Percentiles rank a stretch among this genome's conserved stretches.
Conservation (phyloP, 2,113 vertebrate species). For the Epinephelus lanceolatus region DNA sequence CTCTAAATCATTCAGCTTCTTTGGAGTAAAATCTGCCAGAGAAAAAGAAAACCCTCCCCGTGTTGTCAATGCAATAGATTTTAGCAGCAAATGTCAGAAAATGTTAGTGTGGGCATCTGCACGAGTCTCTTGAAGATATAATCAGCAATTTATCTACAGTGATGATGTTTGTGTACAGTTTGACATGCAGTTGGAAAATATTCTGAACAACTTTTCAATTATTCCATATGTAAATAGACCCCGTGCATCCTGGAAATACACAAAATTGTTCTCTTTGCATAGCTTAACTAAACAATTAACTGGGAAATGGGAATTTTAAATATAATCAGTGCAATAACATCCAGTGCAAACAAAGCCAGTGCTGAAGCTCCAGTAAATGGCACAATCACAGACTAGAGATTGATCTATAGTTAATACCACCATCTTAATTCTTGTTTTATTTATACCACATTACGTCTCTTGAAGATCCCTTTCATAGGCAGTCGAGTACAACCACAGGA, state of each 20-base stretch:
- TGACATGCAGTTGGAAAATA: neutral
- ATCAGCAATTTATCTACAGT: neutral
- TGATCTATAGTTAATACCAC: slow-evolving; percentile 6
- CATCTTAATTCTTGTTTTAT: slow-evolving; percentile 7
- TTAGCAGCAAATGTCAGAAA: slow-evolving; percentile 32
- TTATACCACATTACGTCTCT: slow-evolving; percentile 4
- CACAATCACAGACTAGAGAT: neutral
- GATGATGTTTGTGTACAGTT: slow-evolving; percentile 13
- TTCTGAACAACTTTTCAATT: neutral
- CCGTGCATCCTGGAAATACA: neutral
- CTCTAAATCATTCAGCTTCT: neutral
- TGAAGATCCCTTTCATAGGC: slow-evolving; percentile 17
- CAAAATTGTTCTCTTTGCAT: neutral
- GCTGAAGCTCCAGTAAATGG: slow-evolving; percentile 13
- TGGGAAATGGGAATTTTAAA: slow-evolving; percentile 21
- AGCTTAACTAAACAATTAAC: neutral
- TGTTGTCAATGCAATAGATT: slow-evolving; percentile 1
- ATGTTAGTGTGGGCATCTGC: slow-evolving; percentile 9
- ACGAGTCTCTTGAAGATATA: slow-evolving; percentile 8
- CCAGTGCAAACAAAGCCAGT: slow-evolving; percentile 23
- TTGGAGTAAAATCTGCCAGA: neutral
- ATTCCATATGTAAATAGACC: slow-evolving; percentile 4
- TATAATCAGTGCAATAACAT: slow-evolving; percentile 21
- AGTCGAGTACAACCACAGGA: neutral
- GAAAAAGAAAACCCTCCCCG: neutral